Evolutionary conservation across 2,797 vertebrate genomes (phyloP).

Genomic region (Pangasius mekongensis): DNA sequence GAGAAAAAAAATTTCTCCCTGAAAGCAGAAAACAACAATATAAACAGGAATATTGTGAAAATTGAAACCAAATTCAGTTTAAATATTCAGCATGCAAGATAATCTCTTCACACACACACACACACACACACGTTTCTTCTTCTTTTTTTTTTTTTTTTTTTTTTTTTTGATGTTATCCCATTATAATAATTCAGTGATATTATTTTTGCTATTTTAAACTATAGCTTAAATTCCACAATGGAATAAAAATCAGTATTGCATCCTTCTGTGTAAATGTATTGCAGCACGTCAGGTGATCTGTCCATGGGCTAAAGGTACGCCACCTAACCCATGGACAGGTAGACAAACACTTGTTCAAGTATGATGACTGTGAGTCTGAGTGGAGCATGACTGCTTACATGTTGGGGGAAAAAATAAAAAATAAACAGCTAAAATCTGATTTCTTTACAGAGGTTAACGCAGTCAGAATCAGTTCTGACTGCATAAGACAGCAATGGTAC

Average conservation of each 20-base stretch:
- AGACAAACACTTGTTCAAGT: constrained; percentile 36
- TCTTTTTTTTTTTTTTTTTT: neutral
- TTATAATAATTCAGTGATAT: neutral
- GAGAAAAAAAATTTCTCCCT: neutral
- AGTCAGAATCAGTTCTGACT: neutral
- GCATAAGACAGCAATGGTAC: neutral
- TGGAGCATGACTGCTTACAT: neutral
- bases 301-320: neutral
- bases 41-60: constrained; percentile 33
- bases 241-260: constrained; percentile 5
- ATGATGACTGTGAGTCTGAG: neutral
- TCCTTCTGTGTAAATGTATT: constrained; percentile 64
- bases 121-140: neutral
- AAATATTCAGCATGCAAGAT: constrained; percentile 57
- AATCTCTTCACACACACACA: constrained; percentile 11
- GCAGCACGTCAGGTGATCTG: constrained; percentile 7
- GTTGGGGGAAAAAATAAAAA: neutral
- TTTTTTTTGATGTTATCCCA: neutral
- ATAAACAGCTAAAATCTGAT: neutral
- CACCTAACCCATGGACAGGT: neutral
- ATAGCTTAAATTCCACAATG: neutral
- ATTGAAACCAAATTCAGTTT: constrained; percentile 25
- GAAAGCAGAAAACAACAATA: neutral
- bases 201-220: neutral
- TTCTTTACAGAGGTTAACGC: neutral